Evolutionary conservation across 2,797 vertebrate species (phyloP), one percentile per base, ranked within the genome.

Genomic region (Cyprinella venusta): DNA sequence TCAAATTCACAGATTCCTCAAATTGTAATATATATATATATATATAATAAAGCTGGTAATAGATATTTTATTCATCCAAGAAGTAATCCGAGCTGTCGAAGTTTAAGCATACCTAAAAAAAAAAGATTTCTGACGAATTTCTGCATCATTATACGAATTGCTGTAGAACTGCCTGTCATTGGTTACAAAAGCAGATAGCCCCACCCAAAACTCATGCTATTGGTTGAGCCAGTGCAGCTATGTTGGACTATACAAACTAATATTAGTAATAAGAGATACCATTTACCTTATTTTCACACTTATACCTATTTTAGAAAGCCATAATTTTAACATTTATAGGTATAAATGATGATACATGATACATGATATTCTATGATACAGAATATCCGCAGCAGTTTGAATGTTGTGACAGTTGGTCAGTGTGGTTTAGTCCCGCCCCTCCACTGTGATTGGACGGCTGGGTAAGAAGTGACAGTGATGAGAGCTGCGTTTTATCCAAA

Each of bases 61-160:
- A 63, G 5, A 63, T 4, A 16, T 63, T 63, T 63, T 7, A 88
- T 79, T n/a, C n/a, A n/a, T n/a, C n/a, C n/a, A n/a, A n/a, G n/a
- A n/a, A n/a, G n/a, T n/a, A n/a, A n/a, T n/a, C n/a, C n/a, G n/a
- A n/a, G n/a, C n/a, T n/a, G n/a, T n/a, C n/a, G n/a, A n/a, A n/a
- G n/a, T n/a, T n/a, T n/a, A n/a, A n/a, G 85, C 33, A 36, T 33
- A 15, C 24, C 24, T 2, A 54, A 54, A 54, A 8, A 21, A 26
- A 6, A 0, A 24, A 24, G 10, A 12, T 26, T 61, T 59, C 56
- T 59, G 56, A 1, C 0, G 5, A 63, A 15, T 61, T n/a, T n/a
- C 15, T 15, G 59, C 59, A 26, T 30, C 5, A 15, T 15, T 6
- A 16, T 26, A 61, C 2, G 1, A 64, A 64, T 0, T 33, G 3